Conservation (phyloP, 2,797 vertebrate species). For the Sphaeramia orbicularis region DNA sequence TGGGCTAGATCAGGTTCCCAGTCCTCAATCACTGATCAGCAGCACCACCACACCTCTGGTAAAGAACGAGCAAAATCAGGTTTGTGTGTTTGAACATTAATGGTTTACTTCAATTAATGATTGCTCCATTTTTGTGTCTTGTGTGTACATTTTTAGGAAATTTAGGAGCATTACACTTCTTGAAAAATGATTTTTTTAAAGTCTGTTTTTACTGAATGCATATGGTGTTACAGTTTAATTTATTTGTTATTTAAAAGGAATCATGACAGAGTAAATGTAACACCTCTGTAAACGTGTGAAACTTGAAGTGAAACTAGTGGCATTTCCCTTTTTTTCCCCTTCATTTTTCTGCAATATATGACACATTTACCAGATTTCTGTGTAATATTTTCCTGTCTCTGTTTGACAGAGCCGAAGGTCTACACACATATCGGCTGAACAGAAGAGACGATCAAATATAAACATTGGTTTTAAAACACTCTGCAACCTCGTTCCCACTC, state of each 20-base stretch:
- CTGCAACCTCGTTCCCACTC: constrained; percentile 88
- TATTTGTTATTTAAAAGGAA: too few relatives aligned
- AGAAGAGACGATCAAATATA: constrained; percentile 95
- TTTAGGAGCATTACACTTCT: too few relatives aligned
- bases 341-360: background rate
- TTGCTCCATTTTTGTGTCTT: background rate
- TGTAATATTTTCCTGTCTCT: constrained; percentile 27
- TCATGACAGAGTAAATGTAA: background rate
- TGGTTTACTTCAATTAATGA: background rate
- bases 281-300: background rate
- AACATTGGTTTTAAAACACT: constrained; percentile 93
- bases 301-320: background rate
- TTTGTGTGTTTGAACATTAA: constrained; percentile 73
- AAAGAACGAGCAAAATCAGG: constrained; percentile 86
- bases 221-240: too few relatives aligned
- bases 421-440: constrained; percentile 93
- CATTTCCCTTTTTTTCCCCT: background rate
- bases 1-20: constrained; percentile 90
- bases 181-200: too few relatives aligned
- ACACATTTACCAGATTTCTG: background rate
- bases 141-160: too few relatives aligned
- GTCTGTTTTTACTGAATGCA: too few relatives aligned
- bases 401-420: constrained; percentile 88
- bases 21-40: constrained; percentile 92
- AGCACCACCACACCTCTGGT: constrained; percentile 84